Base-by-base conservation (phyloP, 2,113 vertebrate genomes). In the Probosciger aterrimus region DNA sequence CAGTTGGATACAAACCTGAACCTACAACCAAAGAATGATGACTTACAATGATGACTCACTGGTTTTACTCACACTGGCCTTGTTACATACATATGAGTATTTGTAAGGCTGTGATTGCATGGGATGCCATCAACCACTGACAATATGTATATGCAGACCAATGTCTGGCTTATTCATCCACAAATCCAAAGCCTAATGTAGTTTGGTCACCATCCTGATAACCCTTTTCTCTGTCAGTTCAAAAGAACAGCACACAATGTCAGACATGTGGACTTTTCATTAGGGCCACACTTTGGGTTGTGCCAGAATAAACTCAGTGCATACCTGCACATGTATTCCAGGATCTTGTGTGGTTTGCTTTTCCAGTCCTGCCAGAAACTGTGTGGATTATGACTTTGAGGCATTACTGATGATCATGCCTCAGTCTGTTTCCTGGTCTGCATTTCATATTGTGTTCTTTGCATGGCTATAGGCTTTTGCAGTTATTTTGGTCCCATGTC, bases 401-500 rank as follows among this genome's bases (percentile, higher is more conserved):
- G 75, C 67, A 77, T 91, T 70, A 28, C 41, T 77, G 94, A 69
- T 16, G 37, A 85, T 44, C 57, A 6, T 47, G 69, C 83, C 77
- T 63, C 60, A 4, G 80, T n/a, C 83, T 65, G 77, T 76, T 44
- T 11, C 81, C 86, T 68, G 52, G 43, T 12, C 77, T 86, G 89
- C 55, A 9, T 52, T 91, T 93, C 75, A 16, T 69, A n/a, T 53
- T 12, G 77, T 88, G 94, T 30, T 64, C 76, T 71, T 37, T 41
- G 65, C 81, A 20, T 5, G 64, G 55, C 73, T 46, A 3, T 28
- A 10, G 81, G 83, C 77, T 91, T 80, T 82, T 6, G 57, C 49
- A 27, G 81, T 85, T 91, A 89, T 82, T 94, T 94, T 82, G 65
- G 87, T 94, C 39, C 81, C 37, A 3, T 4, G 46, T 76, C 83